Percentiles rank a stretch among this genome's conserved stretches.
phyloP scores from a whole-genome alignment of 2,797 vertebrate genomes.

The Podarcis siculus region DNA sequence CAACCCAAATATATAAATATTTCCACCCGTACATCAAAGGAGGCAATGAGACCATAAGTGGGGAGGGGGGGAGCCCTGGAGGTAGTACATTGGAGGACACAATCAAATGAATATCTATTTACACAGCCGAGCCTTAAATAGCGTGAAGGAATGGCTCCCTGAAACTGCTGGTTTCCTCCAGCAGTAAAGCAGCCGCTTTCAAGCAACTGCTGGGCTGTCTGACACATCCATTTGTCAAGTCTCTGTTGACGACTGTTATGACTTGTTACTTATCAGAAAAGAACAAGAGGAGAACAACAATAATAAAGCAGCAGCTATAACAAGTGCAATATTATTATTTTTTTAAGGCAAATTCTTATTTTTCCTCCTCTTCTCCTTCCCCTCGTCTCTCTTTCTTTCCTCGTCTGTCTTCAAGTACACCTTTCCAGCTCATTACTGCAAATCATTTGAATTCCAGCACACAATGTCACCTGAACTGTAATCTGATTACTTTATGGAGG shows the following conservation, averaged over 20 bases:
- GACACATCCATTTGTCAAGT: conserved; percentile 45
- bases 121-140: rapidly evolving
- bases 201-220: conserved; percentile 25
- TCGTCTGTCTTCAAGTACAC: conserved; percentile 79
- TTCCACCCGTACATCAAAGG: conserved; percentile 29
- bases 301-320: conserved; percentile 63
- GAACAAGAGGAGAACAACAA: conserved; percentile 67
- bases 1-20: conserved; percentile 3
- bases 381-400: conserved; percentile 67
- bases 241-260: conserved; percentile 27
- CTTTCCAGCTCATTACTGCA: conserved; percentile 90
- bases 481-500: conserved; percentile 96
- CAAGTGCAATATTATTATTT: conserved; percentile 63
- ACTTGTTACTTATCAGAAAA: conserved; percentile 63
- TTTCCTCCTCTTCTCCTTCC: conserved; percentile 61
- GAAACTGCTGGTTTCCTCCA: neutral
- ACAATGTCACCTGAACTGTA: conserved; percentile 97
- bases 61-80: conserved; percentile 5
- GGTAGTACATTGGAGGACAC: neutral
- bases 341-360: conserved; percentile 80
- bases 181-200: conserved; percentile 23
- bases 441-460: conserved; percentile 87
- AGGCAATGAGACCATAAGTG: neutral
- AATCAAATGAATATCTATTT: neutral
- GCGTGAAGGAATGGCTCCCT: conserved; percentile 25